Evolutionary conservation across 2,888 invertebrate genomes (phyloP).

Genomic region (Acleris holmiana): DNA sequence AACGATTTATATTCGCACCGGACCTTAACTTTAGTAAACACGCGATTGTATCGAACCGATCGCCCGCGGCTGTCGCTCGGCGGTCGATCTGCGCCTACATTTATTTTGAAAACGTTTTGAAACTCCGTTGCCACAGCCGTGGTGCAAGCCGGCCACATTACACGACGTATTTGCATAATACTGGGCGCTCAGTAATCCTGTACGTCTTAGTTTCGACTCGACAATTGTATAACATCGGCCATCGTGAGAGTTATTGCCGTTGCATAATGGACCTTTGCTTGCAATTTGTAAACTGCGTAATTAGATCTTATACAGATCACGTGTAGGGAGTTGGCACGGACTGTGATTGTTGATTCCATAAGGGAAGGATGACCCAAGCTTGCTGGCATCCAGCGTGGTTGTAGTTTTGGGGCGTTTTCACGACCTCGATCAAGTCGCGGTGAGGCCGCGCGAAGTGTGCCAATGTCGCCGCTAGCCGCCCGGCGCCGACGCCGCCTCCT

Average conservation of each 20-base stretch:
- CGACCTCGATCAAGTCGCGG: conserved; percentile 73
- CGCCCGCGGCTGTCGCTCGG: conserved; percentile 45
- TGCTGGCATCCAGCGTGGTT: conserved; percentile 73
- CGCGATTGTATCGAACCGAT: conserved; percentile 48
- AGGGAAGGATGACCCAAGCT: conserved; percentile 72
- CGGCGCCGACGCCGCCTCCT: conserved; percentile 56
- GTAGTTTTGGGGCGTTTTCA: conserved; percentile 76
- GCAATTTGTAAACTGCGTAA: conserved; percentile 55
- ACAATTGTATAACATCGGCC: conserved; percentile 66
- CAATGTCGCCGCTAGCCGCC: conserved; percentile 69
- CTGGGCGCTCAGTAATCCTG: conserved; percentile 69
- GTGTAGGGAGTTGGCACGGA: conserved; percentile 51
- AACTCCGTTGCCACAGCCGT: conserved; percentile 78
- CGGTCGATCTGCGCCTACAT: conserved; percentile 64
- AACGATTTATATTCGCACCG: conserved; percentile 53
- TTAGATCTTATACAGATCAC: conserved; percentile 54
- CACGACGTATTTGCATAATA: conserved; percentile 80
- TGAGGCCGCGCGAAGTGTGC: conserved; percentile 81
- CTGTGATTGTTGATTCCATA: conserved; percentile 53
- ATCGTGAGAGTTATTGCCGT: conserved; percentile 54
- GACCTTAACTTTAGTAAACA: conserved; percentile 46
- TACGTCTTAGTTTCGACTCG: conserved; percentile 57
- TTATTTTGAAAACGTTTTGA: conserved; percentile 80
- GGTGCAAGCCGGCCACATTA: conserved; percentile 78
- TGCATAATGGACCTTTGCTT: conserved; percentile 51